Evolutionary conservation across 2,113 vertebrate genomes (phyloP).

Genomic region (Smithornis capensis): DNA sequence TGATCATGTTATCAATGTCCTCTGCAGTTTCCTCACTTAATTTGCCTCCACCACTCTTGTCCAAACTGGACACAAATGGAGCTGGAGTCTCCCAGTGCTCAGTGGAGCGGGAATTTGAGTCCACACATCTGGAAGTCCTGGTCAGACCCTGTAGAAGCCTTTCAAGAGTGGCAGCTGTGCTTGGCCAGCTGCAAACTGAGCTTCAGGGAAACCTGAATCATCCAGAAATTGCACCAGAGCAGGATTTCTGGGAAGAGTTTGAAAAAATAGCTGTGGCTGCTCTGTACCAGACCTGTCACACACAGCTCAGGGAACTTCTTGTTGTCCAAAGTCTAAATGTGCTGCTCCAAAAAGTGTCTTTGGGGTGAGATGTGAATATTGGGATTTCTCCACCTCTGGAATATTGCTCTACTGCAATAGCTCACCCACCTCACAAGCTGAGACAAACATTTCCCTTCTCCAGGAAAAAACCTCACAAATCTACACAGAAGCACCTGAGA

Average conservation of each 20-base stretch:
- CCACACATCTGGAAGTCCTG: fast-evolving
- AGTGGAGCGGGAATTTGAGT: neutral
- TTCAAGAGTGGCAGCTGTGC: neutral
- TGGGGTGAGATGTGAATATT: neutral
- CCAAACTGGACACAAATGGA: neutral
- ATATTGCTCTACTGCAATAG: neutral
- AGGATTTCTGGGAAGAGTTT: neutral
- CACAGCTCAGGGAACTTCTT: neutral
- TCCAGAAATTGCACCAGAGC: neutral
- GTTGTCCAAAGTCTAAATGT: neutral
- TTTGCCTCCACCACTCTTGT: neutral
- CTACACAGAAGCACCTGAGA: neutral
- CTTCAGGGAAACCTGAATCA: neutral
- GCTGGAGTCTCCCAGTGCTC: neutral
- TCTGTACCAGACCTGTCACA: neutral
- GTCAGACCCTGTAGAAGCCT: neutral
- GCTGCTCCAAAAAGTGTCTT: neutral
- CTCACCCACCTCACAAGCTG: neutral
- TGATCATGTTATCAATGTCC: neutral
- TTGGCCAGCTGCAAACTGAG: neutral
- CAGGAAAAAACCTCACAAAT: neutral
- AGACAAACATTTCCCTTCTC: neutral
- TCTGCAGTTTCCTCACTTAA: neutral
- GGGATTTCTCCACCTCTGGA: neutral
- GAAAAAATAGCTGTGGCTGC: neutral